Evolutionary conservation across 2,797 vertebrate species (phyloP), one percentile per base, ranked within the genome.

Genomic region (Acestrorhynchus altus): DNA sequence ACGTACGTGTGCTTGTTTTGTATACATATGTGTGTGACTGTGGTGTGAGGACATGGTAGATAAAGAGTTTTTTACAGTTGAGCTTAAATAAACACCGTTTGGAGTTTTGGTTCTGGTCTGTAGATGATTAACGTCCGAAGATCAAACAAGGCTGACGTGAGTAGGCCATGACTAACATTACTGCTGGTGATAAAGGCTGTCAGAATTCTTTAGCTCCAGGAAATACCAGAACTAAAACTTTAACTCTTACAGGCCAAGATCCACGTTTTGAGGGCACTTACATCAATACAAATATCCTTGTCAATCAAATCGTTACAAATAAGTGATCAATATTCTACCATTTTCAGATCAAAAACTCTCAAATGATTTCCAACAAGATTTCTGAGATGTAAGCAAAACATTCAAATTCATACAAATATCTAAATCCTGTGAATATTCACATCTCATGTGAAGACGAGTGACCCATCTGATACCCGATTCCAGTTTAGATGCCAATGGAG

Each of bases 1-100:
- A n/a, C n/a, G n/a, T n/a, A n/a, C n/a, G 28, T 65, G 20, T 83
- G 20, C 72, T 22, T 72, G 39, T 69, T 13, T 47, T 64, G 28
- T 65, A 40, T 51, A 63, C 40, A 31, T 70, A 35, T 35, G 46
- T 63, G 59, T 49, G n/a, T 44, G 39, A 57, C 1, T 39, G 35
- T 59, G 13, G 35, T 18, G 57, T 4, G 11, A 47, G 7, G 26
- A 63, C 67, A 18, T 20, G 11, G 35, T 18, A 51, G 51, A 68
- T 8, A 46, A 26, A 56, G 26, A 24, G 9, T 51, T 51, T 51
- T 16, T 12, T 42, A 44, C 44, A 24, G 18, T 16, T 4, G 6
- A 31, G 20, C 26, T 31, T 6, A 31, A 52, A 35, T 39, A 69
- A 69, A 52, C 47, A 46, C 11, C 52, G 51, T 69, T 26, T 68